Percentiles rank a stretch among this genome's conserved stretches.
Conservation (phyloP, 2,113 vertebrate genomes). For the Hippocampus comes region DNA sequence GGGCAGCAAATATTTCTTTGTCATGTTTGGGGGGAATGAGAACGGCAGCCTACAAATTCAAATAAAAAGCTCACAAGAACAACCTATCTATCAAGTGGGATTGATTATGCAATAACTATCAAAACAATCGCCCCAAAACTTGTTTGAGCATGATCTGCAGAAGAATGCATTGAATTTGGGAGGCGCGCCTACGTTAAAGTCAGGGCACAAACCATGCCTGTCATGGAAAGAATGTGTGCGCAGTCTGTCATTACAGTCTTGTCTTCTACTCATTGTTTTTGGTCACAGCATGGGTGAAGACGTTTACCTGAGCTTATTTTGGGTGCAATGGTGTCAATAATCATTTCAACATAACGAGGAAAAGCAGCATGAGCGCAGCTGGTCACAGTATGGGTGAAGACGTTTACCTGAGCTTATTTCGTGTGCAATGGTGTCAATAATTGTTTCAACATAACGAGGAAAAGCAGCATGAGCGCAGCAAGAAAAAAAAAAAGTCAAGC, state of each 20-base stretch:
- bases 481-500: too few relatives aligned
- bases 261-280: neutral
- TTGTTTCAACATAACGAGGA: neutral
- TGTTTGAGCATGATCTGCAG: neutral
- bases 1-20: too few relatives aligned
- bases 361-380: neutral
- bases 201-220: neutral
- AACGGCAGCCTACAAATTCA: neutral
- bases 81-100: neutral
- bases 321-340: neutral
- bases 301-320: neutral
- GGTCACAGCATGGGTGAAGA: neutral
- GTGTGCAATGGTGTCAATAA: neutral
- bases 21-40: too few relatives aligned
- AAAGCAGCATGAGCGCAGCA: neutral
- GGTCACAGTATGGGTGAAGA: neutral
- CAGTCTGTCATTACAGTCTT: neutral
- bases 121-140: neutral
- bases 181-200: neutral
- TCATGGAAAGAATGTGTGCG: neutral
- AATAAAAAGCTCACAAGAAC: neutral
- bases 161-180: neutral
- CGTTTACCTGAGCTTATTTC: neutral
- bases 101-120: neutral
- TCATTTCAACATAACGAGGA: neutral